phyloP scores from a whole-genome alignment of 2,797 vertebrate species.

The Pelobates cultripes region DNA sequence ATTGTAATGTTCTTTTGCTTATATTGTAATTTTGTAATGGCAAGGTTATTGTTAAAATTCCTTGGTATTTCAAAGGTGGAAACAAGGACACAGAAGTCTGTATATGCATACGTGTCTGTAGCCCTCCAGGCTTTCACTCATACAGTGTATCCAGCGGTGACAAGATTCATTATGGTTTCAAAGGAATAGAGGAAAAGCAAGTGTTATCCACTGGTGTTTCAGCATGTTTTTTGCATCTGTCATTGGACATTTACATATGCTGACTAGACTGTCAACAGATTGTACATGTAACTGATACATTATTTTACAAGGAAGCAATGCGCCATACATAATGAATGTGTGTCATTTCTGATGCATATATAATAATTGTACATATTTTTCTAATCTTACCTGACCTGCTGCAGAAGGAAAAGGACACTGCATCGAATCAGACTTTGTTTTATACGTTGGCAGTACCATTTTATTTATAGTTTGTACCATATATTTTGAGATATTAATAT shows the following conservation, averaged over 20 bases:
- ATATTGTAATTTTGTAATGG: too few species aligned
- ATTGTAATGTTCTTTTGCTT: not conserved
- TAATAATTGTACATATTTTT: constrained; percentile 9
- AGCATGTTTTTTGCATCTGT: constrained; percentile 35
- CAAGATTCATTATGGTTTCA: constrained; percentile 56
- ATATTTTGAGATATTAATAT: not conserved
- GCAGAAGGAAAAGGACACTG: not conserved
- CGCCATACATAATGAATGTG: not conserved
- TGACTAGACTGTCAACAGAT: constrained; percentile 27
- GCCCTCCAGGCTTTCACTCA: constrained; percentile 35
- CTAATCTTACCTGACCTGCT: not conserved
- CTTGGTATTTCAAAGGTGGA: not conserved
- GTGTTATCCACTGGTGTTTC: constrained; percentile 34
- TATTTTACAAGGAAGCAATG: constrained; percentile 1
- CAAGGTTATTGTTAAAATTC: not conserved
- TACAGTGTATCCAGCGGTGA: constrained; percentile 54
- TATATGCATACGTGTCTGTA: not conserved
- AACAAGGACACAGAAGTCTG: not conserved
- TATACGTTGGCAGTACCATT: too few species aligned
- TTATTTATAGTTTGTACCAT: not conserved
- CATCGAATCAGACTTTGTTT: not conserved
- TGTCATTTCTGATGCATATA: constrained; percentile 6
- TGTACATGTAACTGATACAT: constrained; percentile 1
- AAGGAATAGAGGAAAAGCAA: constrained; percentile 36
- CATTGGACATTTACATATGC: constrained; percentile 13